phyloP scores from a whole-genome alignment of 2,797 vertebrate species.

The Arnoldichthys spilopterus region DNA sequence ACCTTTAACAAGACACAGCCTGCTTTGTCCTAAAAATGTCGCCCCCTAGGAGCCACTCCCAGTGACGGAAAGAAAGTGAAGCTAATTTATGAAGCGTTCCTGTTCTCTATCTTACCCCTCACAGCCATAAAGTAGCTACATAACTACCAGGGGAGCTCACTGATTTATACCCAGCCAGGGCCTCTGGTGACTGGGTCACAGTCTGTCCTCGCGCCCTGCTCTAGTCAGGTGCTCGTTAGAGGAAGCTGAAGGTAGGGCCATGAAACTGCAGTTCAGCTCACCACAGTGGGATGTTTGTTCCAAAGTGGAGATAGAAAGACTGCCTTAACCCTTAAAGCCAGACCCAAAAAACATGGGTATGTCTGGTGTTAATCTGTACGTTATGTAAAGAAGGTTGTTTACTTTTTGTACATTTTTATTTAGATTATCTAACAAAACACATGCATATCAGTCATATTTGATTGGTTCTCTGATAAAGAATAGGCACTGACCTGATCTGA shows the following conservation, averaged over 20 bases:
- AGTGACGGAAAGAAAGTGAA: constrained; percentile 34
- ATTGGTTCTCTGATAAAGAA: too few species aligned
- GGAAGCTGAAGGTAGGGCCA: background rate
- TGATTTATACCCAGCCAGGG: constrained; percentile 47
- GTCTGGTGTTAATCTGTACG: too few species aligned
- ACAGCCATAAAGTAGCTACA: constrained; percentile 46
- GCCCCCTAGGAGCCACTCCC: background rate
- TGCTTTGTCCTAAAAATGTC: constrained; percentile 36
- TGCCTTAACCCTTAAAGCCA: background rate
- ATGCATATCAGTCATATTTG: too few species aligned
- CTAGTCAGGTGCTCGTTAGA: constrained; percentile 41
- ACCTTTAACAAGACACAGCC: background rate
- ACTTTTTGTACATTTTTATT: too few species aligned
- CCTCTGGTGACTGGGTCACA: constrained; percentile 32
- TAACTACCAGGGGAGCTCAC: constrained; percentile 30
- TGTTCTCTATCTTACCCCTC: constrained; percentile 36
- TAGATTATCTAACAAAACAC: too few species aligned
- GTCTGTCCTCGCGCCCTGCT: constrained; percentile 32
- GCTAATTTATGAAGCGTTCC: constrained; percentile 51
- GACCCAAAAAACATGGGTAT: too few species aligned
- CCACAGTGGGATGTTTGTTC: background rate
- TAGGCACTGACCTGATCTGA: too few species aligned
- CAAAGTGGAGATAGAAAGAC: background rate
- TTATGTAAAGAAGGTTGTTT: too few species aligned
- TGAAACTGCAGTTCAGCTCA: constrained; percentile 29